Conservation (phyloP, 1,140 invertebrate genomes). For the Musca domestica region DNA sequence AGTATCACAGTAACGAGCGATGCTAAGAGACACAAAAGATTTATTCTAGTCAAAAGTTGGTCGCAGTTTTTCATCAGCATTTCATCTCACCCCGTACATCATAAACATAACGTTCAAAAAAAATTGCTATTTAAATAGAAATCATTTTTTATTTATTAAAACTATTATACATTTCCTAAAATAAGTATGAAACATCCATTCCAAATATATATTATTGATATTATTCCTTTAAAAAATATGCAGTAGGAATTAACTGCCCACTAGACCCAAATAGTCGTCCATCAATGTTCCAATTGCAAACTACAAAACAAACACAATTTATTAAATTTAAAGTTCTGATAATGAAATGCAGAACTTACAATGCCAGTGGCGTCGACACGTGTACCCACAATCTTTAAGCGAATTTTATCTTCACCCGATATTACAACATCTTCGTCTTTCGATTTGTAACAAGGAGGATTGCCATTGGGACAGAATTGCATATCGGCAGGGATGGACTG, state of each 20-base stretch:
- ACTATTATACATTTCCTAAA: slow-evolving; percentile 1
- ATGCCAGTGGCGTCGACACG: slow-evolving; percentile 93
- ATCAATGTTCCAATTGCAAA: slow-evolving; percentile 98
- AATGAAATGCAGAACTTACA: slow-evolving; percentile 62
- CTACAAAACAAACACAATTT: slow-evolving; percentile 43
- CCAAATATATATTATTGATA: neutral
- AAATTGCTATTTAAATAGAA: neutral
- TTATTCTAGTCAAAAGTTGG: no score
- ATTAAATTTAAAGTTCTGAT: slow-evolving; percentile 21
- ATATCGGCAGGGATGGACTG: slow-evolving; percentile 96
- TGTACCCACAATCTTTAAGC: slow-evolving; percentile 97
- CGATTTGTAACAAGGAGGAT: slow-evolving; percentile 97
- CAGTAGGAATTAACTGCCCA: slow-evolving; percentile 50
- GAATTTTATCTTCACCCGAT: slow-evolving; percentile 96
- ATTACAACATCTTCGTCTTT: slow-evolving; percentile 98
- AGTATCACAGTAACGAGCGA: no score
- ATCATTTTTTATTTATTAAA: neutral
- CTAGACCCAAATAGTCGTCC: slow-evolving; percentile 92
- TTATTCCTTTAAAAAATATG: slow-evolving; percentile 6
- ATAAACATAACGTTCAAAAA: no score
- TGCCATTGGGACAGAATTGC: slow-evolving; percentile 98
- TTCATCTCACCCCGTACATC: no score
- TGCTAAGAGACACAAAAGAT: no score
- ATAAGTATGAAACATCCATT: slow-evolving; percentile 1
- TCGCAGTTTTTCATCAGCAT: no score